Evolutionary conservation across 2,888 invertebrate species (phyloP).

Genomic region (Sabatieria punctata): DNA sequence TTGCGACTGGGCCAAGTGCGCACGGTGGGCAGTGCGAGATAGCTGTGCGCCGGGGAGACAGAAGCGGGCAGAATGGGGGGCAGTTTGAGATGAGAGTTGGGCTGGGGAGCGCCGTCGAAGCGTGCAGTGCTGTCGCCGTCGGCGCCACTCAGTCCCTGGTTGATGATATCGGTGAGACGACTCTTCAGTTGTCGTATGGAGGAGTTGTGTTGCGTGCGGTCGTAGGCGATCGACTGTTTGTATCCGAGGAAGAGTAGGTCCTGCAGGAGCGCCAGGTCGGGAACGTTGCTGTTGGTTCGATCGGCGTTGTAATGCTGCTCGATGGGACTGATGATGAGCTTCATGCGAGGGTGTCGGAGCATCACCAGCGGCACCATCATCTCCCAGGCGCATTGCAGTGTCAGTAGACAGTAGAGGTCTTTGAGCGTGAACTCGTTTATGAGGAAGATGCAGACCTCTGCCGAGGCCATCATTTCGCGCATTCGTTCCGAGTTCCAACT

Average conservation of each 20-base stretch:
- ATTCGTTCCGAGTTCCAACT: not conserved
- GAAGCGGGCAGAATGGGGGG: slow-evolving; percentile 2
- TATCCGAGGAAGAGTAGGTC: slow-evolving; percentile 17
- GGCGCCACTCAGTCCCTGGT: not conserved
- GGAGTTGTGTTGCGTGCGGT: not conserved
- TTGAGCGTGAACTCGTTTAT: slow-evolving; percentile 19
- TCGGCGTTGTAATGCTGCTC: not conserved
- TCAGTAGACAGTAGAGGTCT: slow-evolving; percentile 16
- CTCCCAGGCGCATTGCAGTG: slow-evolving; percentile 20
- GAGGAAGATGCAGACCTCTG: slow-evolving; percentile 17
- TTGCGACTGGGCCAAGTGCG: not conserved
- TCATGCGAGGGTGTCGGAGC: slow-evolving; percentile 18
- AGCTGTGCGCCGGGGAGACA: not conserved
- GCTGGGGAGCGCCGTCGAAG: not conserved
- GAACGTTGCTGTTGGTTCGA: not conserved
- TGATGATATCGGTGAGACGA: slow-evolving; percentile 3
- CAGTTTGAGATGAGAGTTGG: slow-evolving; percentile 5
- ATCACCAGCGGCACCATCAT: slow-evolving; percentile 17
- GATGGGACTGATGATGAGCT: slow-evolving; percentile 14
- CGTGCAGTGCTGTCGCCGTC: not conserved
- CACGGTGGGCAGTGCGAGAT: not conserved
- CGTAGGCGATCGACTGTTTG: not conserved
- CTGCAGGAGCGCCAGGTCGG: slow-evolving; percentile 18
- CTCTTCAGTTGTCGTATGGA: slow-evolving; percentile 13
- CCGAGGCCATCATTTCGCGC: slow-evolving; percentile 2